Evolutionary conservation across 1,140 invertebrate genomes (phyloP), one percentile per base, ranked within the genome.

Genomic region (Sitophilus oryzae): DNA sequence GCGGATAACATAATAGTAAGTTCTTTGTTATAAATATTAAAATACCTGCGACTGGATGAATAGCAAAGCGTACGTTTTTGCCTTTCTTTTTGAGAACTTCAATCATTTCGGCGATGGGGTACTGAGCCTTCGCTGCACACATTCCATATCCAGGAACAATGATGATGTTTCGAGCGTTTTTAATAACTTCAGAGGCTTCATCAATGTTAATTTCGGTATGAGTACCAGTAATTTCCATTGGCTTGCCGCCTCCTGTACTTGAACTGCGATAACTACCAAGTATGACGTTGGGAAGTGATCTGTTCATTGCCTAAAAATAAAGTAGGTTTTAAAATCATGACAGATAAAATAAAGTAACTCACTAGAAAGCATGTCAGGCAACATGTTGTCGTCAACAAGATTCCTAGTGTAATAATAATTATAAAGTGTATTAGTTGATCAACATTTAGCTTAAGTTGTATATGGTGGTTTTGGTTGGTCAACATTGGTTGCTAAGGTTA

Each of bases 121-220:
- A 94, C 71, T 95, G 91, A 10, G 91, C 91, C 73, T 93, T 92
- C 1, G 91, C 91, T 1, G 92, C 91, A 73, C 89, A 93, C 20
- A 95, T 71, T 52, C 91, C 91, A 73, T 95, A 95, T 61, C 82
- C 90, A 41, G 91, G 91, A 5, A 88, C 89, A 62, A 94, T 94
- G 56, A 94, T 91, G 60, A 93, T 90, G 65, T 87, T 87, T 62
- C 84, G 83, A 4, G 89, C 82, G 54, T 89, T 82, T 36, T 79
- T 71, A 56, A 94, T 88, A 69, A 89, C 76, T 19, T 91, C 87
- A 3, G 85, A 82, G 3, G 87, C 84, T 53, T 80, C 76, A 58
- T 88, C 83, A 1, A 89, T 79, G 66, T 85, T 86, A 25, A 88
- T 76, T 74, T 93, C 90, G 1, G 85, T 91, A 72, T 92, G 89